Evolutionary conservation across 2,797 vertebrate species (phyloP).

Genomic region (Hoplostethus mediterraneus): DNA sequence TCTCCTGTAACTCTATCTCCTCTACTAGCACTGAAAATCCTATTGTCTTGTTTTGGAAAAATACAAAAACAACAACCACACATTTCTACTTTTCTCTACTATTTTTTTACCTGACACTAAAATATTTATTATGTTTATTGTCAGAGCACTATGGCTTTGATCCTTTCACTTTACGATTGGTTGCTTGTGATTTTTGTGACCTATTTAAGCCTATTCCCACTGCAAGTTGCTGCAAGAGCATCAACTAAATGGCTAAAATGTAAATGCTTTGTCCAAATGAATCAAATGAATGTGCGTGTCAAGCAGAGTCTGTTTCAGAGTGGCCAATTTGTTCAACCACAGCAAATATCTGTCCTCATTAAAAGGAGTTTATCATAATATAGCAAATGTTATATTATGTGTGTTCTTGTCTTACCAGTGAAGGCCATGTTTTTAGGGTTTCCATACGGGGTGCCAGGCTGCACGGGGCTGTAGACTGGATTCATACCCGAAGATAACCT

Average conservation of each 20-base stretch:
- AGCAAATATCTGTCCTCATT: too few species aligned
- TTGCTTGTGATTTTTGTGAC: not conserved
- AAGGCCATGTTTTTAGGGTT: slow-evolving; percentile 99
- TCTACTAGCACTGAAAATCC: not conserved
- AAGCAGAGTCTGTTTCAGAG: too few species aligned
- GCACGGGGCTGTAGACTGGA: slow-evolving; percentile 98
- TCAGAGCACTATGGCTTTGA: not conserved
- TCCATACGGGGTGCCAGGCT: slow-evolving; percentile 96
- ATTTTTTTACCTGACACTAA: too few species aligned
- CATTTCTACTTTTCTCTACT: too few species aligned
- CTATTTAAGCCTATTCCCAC: not conserved
- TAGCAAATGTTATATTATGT: not conserved
- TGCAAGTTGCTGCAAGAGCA: too few species aligned
- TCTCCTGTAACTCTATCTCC: not conserved
- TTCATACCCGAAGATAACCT: slow-evolving; percentile 96
- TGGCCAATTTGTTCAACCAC: too few species aligned
- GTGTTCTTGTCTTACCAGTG: slow-evolving; percentile 88
- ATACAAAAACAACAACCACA: too few species aligned
- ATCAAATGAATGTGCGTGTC: too few species aligned
- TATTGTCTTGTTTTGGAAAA: too few species aligned
- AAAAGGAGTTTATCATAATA: not conserved
- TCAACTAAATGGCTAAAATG: too few species aligned
- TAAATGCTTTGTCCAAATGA: too few species aligned
- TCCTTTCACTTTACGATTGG: not conserved
- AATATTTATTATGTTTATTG: too few species aligned